Conservation (phyloP, 2,113 vertebrate species). For the Panthera tigris region DNA sequence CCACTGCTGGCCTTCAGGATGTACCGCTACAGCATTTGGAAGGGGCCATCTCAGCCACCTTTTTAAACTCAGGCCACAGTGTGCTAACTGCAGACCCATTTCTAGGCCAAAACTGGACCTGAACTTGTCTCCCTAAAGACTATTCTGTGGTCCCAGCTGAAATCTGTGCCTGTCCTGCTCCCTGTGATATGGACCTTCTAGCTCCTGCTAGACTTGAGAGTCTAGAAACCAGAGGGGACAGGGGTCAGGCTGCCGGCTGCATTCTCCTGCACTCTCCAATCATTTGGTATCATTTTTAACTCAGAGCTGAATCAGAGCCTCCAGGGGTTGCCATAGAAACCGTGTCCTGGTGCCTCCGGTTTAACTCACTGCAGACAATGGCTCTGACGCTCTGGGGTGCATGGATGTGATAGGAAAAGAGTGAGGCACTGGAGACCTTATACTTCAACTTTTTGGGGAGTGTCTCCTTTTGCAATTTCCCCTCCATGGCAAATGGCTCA, state of each 20-base stretch:
- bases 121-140: not conserved
- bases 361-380: constrained; percentile 85
- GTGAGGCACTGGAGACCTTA: constrained; percentile 73
- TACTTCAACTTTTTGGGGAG: not conserved
- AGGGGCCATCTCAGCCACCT: not conserved
- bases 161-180: not conserved
- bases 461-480: constrained; percentile 70
- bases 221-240: not conserved
- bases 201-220: constrained; percentile 54
- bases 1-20: fast-evolving
- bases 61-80: not conserved
- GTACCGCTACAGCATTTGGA: not conserved
- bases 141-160: not conserved
- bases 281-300: constrained; percentile 87
- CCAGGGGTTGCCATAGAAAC: constrained; percentile 86
- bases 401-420: constrained; percentile 77
- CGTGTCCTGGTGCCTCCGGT: constrained; percentile 82
- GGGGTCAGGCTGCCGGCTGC: constrained; percentile 27
- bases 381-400: constrained; percentile 79
- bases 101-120: not conserved
- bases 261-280: constrained; percentile 79
- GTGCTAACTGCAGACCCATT: not conserved
- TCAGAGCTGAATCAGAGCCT: constrained; percentile 84
- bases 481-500: constrained; percentile 7
- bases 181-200: not conserved